phyloP scores from a whole-genome alignment of 30 jellyfish, hydroid and myxozoan species.

The Hydractinia symbiolongicarpus region DNA sequence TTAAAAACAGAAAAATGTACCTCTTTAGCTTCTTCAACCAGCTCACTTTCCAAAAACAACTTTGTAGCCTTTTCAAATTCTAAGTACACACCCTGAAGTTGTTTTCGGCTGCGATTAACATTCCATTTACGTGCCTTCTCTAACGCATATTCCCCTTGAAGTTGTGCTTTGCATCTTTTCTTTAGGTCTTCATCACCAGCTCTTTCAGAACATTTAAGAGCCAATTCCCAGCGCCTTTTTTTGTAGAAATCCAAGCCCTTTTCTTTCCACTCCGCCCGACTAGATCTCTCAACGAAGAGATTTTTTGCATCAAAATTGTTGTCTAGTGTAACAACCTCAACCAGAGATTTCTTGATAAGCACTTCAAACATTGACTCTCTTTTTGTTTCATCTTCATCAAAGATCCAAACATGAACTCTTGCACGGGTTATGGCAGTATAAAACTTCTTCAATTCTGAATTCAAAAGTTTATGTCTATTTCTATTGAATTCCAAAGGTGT shows the following conservation, averaged over 20 bases:
- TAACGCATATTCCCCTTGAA: constrained; percentile 3
- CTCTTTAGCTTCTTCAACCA: constrained; percentile 60
- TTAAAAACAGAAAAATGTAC: background rate
- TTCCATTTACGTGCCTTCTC: background rate
- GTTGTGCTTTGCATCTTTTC: background rate
- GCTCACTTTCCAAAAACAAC: constrained; percentile 41
- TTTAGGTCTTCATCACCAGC: background rate
- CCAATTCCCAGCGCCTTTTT: constrained; percentile 3
- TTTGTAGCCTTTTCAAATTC: constrained; percentile 53
- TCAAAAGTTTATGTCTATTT: constrained; percentile 67
- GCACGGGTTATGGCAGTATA: constrained; percentile 90
- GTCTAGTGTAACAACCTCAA: constrained; percentile 36
- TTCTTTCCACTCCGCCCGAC: constrained; percentile 2
- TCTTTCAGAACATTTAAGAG: constrained; percentile 19
- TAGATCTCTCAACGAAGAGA: constrained; percentile 10
- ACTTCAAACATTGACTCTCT: constrained; percentile 72
- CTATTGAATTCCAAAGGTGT: constrained; percentile 62
- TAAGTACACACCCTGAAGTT: constrained; percentile 30
- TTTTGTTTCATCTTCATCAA: constrained; percentile 58
- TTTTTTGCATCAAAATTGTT: background rate
- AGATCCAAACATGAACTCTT: constrained; percentile 84
- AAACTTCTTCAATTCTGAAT: constrained; percentile 71
- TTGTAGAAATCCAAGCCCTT: background rate
- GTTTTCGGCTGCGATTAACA: constrained; percentile 27
- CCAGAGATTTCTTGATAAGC: constrained; percentile 41